These are phyloP conservation scores for Phodopus roborovskii DNA, from an alignment of 2,113 vertebrate species.

Conservation along the genomic window DNA sequence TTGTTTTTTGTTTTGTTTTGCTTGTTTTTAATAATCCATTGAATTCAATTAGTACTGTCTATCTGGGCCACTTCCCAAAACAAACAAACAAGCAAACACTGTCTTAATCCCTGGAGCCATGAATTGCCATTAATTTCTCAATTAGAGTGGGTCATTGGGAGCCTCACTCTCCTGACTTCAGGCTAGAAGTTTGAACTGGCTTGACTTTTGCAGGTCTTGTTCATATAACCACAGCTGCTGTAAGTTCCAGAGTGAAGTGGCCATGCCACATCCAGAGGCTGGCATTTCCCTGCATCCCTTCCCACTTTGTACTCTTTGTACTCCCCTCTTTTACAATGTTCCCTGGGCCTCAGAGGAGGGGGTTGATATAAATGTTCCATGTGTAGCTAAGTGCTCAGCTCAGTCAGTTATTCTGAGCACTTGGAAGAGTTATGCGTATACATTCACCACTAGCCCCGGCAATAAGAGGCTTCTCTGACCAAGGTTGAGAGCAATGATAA, in stretches of 20 bases:
- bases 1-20: neutral
- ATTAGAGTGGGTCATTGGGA: too few relatives aligned
- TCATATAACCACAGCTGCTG: neutral
- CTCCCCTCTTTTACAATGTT: neutral
- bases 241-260: neutral
- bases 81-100: neutral
- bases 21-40: neutral
- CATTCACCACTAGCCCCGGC: neutral
- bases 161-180: neutral
- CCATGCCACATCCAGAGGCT: neutral
- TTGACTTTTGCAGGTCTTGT: neutral
- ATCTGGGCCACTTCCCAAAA: neutral
- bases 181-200: neutral
- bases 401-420: too few relatives aligned
- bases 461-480: neutral
- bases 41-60: neutral
- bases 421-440: neutral
- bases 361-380: neutral
- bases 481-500: neutral
- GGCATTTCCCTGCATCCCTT: too few relatives aligned
- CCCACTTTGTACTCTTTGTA: neutral
- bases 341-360: neutral
- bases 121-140: neutral
- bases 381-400: neutral
- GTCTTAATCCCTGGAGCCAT: neutral